Conservation (phyloP, 2,888 invertebrate species). For the Monopis laevigella region DNA sequence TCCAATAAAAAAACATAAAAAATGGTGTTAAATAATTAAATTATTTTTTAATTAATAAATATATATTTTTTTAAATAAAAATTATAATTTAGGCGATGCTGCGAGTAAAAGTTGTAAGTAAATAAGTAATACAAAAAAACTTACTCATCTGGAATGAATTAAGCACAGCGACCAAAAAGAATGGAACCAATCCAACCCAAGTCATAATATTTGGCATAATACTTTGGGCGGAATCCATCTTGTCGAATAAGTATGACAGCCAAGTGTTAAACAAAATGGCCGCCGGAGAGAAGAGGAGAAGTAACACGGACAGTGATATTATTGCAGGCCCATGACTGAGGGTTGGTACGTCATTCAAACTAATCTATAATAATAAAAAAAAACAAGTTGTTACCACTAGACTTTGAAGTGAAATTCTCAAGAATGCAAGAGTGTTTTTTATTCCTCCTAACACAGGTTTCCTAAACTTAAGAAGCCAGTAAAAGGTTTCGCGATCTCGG, state of each 20-base stretch:
- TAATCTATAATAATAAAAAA: slow-evolving; percentile 52
- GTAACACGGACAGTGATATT: slow-evolving; percentile 70
- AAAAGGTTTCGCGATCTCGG: too few relatives aligned
- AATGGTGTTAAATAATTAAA: too few relatives aligned
- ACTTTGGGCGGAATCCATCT: slow-evolving; percentile 83
- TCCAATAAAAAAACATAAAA: too few relatives aligned
- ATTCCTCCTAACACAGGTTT: too few relatives aligned
- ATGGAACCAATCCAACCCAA: slow-evolving; percentile 79
- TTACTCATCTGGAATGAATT: slow-evolving; percentile 78
- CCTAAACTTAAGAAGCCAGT: too few relatives aligned
- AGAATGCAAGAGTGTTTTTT: too few relatives aligned
- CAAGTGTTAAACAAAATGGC: slow-evolving; percentile 81
- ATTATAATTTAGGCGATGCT: too few relatives aligned
- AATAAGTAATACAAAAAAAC: slow-evolving; percentile 23
- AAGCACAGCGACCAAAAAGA: slow-evolving; percentile 74
- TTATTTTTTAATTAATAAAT: too few relatives aligned
- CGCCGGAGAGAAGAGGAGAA: slow-evolving; percentile 77
- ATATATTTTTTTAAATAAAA: too few relatives aligned
- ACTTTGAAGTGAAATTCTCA: too few relatives aligned
- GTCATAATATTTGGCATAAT: slow-evolving; percentile 81
- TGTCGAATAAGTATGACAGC: slow-evolving; percentile 82
- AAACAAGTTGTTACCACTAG: too few relatives aligned
- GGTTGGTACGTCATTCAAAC: slow-evolving; percentile 75
- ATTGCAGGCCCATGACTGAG: slow-evolving; percentile 76
- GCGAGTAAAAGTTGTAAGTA: too few relatives aligned